Evolutionary conservation across 2,113 vertebrate species (phyloP).

Genomic region (Benitochromis conjunctus): DNA sequence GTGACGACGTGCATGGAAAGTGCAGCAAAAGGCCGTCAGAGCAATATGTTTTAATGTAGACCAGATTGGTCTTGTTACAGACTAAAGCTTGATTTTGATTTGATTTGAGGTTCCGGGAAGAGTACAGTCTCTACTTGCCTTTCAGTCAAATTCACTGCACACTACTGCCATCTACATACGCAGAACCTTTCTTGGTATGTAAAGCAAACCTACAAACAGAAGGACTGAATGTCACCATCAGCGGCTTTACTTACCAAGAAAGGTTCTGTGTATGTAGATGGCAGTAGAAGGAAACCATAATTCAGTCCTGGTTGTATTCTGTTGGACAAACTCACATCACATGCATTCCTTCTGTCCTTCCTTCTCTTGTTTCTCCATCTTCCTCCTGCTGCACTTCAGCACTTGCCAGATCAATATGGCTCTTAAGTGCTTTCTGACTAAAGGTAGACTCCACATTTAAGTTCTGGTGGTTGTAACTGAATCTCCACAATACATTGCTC

Average conservation of each 20-base stretch:
- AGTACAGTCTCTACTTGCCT: neutral
- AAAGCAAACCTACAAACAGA: neutral
- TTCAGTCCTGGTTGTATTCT: neutral
- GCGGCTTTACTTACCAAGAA: no score
- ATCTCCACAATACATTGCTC: slow-evolving; percentile 32
- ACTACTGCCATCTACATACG: neutral
- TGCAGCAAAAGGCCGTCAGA: neutral
- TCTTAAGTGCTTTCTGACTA: slow-evolving; percentile 59
- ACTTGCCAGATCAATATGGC: neutral
- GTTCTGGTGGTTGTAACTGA: slow-evolving; percentile 44
- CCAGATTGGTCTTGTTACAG: neutral
- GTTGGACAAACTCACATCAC: neutral
- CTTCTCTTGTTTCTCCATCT: neutral
- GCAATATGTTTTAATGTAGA: neutral
- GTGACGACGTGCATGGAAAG: neutral
- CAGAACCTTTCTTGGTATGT: neutral
- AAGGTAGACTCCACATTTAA: slow-evolving; percentile 65
- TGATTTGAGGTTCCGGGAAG: neutral
- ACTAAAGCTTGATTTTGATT: neutral
- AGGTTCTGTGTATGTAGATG: no score
- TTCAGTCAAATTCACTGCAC: neutral
- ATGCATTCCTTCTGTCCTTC: neutral
- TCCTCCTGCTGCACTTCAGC: neutral
- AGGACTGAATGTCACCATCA: neutral
- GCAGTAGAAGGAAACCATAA: neutral